These are phyloP conservation scores for Gari tellinella DNA, from an alignment of 2,888 invertebrate species.

Conservation along the genomic window DNA sequence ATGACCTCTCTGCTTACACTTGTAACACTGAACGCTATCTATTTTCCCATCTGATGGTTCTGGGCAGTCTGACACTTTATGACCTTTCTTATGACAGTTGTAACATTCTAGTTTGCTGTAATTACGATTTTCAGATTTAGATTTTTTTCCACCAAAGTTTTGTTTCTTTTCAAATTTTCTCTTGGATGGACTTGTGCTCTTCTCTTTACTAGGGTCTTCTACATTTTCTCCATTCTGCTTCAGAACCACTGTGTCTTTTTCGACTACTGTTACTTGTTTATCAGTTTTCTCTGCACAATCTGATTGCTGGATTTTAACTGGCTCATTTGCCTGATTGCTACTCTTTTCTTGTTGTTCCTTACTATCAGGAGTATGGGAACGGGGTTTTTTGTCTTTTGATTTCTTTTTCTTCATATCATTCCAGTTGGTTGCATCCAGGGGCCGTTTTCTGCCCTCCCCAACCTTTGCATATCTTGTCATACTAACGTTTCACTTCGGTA, in stretches of 20 bases:
- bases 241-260: slow-evolving; percentile 8
- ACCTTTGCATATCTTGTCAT: slow-evolving; percentile 76
- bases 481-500: background rate
- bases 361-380: background rate
- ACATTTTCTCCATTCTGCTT: background rate
- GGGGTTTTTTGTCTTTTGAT: background rate
- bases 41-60: slow-evolving; percentile 80
- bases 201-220: background rate
- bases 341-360: background rate
- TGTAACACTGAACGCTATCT: slow-evolving; percentile 87
- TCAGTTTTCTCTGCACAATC: slow-evolving; percentile 12
- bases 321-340: slow-evolving; percentile 7
- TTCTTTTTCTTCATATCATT: slow-evolving; percentile 51
- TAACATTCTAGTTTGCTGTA: slow-evolving; percentile 87
- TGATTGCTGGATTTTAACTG: slow-evolving; percentile 9
- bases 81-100: slow-evolving; percentile 92
- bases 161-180: slow-evolving; percentile 6
- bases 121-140: slow-evolving; percentile 1
- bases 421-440: slow-evolving; percentile 69
- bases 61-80: slow-evolving; percentile 92
- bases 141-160: slow-evolving; percentile 14
- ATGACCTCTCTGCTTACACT: slow-evolving; percentile 92
- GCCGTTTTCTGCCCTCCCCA: slow-evolving; percentile 64
- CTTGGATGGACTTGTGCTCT: slow-evolving; percentile 3
- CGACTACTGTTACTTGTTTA: slow-evolving; percentile 14